Base-by-base conservation (phyloP, 2,113 vertebrate species). In the Clarias magur region DNA sequence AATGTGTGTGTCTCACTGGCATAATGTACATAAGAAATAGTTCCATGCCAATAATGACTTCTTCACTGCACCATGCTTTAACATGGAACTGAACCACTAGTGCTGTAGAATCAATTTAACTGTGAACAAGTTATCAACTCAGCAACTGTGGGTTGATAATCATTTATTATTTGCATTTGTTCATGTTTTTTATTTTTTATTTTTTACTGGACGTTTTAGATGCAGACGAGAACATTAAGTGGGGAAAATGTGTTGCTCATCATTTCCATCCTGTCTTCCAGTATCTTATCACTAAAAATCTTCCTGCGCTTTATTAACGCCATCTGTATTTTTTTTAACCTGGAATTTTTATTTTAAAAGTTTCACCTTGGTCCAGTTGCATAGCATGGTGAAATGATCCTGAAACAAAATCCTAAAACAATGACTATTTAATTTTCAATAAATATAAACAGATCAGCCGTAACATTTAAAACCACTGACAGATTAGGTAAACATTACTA, bases 1-100 rank as follows among this genome's bases (percentile, higher is more conserved):
- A 27, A 48, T 48, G 48, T 73, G 7, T 48, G 62, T 73, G 53
- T 89, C 84, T 30, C 76, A 73, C 75, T 83, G 38, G 48, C 15
- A 70, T 38, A 67, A 10, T 68, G 13, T 76, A 1, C 82, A 16
- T 83, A 23, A 70, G 57, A 75, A 21, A 89, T n/a, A 67, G 6
- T 93, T 93, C 94, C 48, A 67, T 67, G 81, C 60, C 65, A 17
- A 83, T 83, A 65, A 65, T n/a, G 62, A 83, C 30, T 67, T 53
- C 13, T 65, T 78, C 48, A 57, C 21, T 87, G 81, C 67, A 72
- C 21, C 80, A 54, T 87, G 68, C 42, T 75, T 75, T 87, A 60
- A 81, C 56, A 65, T 65, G 57, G 54, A 80, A 67, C 25, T 38
- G 42, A 56, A 56, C 48, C 42, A 27, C 54, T 72, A 48, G 65